Evolutionary conservation across 2,797 vertebrate species (phyloP).

Genomic region (Catamblyrhynchus diadema): DNA sequence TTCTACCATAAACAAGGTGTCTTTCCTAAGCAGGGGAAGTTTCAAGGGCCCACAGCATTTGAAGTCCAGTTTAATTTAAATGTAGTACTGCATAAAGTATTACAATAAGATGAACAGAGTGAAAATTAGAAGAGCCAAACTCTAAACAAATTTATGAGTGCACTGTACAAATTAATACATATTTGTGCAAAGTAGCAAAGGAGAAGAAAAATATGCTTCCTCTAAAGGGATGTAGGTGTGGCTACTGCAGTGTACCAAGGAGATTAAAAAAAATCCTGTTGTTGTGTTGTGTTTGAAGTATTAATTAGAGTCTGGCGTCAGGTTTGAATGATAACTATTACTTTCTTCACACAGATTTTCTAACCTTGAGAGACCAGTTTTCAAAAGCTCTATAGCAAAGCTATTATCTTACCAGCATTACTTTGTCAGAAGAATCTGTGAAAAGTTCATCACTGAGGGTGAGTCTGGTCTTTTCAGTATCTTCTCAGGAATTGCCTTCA

Average conservation of each 20-base stretch:
- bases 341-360: slow-evolving; percentile 50
- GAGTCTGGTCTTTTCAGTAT: background rate
- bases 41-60: background rate
- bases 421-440: slow-evolving; percentile 13
- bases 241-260: background rate
- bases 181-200: background rate
- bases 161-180: background rate
- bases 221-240: slow-evolving; percentile 40
- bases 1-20: background rate
- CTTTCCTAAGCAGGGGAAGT: background rate
- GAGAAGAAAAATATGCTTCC: background rate
- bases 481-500: background rate
- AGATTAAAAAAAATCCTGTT: background rate
- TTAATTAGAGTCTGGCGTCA: slow-evolving; percentile 68
- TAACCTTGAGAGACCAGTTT: slow-evolving; percentile 67
- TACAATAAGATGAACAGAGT: background rate
- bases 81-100: background rate
- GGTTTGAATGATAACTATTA: slow-evolving; percentile 53
- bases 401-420: slow-evolving; percentile 18
- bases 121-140: background rate
- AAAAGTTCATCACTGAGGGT: background rate
- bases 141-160: background rate
- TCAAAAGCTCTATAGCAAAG: slow-evolving; percentile 46
- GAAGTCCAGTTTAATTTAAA: background rate
- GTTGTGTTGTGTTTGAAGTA: slow-evolving; percentile 55